A percentile compares a stretch with the other conserved stretches of the same genome.
These are phyloP conservation scores for Poecilia picta DNA, from an alignment of 2,797 vertebrate genomes.

Conservation along the genomic window DNA sequence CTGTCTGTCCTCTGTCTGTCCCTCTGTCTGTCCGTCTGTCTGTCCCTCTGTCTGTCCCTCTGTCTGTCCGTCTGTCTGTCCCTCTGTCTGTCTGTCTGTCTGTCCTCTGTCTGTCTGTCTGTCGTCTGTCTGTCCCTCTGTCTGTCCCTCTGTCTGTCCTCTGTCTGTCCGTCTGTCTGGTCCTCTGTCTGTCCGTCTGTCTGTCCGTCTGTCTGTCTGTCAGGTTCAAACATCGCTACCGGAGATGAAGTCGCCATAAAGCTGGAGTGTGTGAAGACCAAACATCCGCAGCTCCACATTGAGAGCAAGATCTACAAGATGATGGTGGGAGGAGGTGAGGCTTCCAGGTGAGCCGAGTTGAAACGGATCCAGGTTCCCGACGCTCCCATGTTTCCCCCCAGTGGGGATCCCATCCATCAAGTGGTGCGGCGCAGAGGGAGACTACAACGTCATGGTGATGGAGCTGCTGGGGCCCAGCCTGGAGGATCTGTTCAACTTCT, in stretches of 20 bases:
- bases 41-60: no score
- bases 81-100: no score
- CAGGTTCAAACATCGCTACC: constrained; percentile 96
- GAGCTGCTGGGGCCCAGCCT: constrained; percentile 95
- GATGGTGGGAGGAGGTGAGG: constrained; percentile 98
- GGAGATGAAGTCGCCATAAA: constrained; percentile 99
- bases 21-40: no score
- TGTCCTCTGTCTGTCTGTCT: no score
- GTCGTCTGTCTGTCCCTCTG: no score
- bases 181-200: no score
- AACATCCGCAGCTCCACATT: constrained; percentile 97
- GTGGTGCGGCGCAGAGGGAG: constrained; percentile 96
- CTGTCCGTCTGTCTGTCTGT: background rate
- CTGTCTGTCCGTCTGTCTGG: no score
- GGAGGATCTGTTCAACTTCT: constrained; percentile 98
- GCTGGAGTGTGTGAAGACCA: constrained; percentile 98
- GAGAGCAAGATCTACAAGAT: constrained; percentile 99
- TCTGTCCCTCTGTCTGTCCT: no score
- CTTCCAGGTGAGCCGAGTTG: background rate
- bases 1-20: no score
- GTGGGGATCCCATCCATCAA: constrained; percentile 98
- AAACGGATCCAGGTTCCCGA: background rate
- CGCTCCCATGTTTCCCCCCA: constrained; percentile 44
- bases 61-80: no score
- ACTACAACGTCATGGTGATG: constrained; percentile 99